Conservation (phyloP, 2,113 vertebrate species). For the Podilymbus podiceps region DNA sequence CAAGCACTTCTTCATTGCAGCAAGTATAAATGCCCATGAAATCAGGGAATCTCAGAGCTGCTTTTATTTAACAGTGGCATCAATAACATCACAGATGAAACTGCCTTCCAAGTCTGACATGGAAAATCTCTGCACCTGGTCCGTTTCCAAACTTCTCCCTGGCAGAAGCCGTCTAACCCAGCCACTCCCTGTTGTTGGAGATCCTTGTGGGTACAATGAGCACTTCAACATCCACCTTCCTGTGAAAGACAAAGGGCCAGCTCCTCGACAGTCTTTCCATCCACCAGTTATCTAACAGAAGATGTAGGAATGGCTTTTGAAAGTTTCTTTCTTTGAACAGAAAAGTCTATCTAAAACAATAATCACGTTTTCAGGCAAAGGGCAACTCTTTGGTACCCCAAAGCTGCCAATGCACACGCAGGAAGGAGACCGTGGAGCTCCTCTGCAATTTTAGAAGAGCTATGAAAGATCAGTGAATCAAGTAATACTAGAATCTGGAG, state of each 20-base stretch:
- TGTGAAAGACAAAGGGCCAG: background rate
- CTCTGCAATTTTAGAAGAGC: background rate
- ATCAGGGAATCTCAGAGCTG: background rate
- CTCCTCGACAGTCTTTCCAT: background rate
- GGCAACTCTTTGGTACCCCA: background rate
- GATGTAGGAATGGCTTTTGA: background rate
- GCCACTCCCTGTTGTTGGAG: background rate
- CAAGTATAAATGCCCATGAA: background rate
- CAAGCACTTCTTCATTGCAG: background rate
- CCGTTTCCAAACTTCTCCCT: background rate
- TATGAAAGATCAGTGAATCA: background rate
- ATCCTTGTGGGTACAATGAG: background rate
- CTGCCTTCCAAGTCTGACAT: background rate
- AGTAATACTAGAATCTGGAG: background rate
- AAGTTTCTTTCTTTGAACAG: background rate
- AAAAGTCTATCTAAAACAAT: background rate
- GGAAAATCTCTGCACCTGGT: background rate
- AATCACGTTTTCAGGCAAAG: background rate
- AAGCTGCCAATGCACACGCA: background rate
- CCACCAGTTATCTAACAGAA: background rate
- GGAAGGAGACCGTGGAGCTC: background rate
- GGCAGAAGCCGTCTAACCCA: background rate
- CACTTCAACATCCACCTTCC: background rate
- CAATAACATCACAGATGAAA: background rate
- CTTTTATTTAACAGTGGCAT: background rate